phyloP scores from a whole-genome alignment of 2,113 vertebrate genomes.

The Zingel zingel region DNA sequence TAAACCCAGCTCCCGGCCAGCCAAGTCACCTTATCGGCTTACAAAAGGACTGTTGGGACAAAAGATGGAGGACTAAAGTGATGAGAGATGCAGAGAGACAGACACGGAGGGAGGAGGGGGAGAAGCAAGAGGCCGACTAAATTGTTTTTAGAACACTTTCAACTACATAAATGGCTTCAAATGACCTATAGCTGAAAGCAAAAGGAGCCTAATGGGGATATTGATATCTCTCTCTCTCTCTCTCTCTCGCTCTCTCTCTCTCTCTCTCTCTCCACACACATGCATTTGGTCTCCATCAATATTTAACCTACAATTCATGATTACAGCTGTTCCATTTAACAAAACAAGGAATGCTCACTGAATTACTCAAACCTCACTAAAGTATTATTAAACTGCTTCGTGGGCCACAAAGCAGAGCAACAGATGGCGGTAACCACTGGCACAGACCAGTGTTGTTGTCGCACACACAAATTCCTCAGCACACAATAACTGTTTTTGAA shows the following conservation, averaged over 20 bases:
- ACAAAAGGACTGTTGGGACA: constrained; percentile 28
- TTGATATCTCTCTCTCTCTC: constrained; percentile 10
- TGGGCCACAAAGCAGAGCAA: constrained; percentile 4
- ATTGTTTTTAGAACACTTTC: constrained; percentile 53
- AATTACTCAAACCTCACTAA: background rate
- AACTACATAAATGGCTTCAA: constrained; percentile 48
- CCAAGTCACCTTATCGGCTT: constrained; percentile 46
- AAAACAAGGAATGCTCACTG: background rate
- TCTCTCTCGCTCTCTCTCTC: no score
- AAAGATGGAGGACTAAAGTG: constrained; percentile 33
- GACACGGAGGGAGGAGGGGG: background rate
- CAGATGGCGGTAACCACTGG: background rate
- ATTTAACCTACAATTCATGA: constrained; percentile 6
- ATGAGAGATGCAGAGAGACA: constrained; percentile 22
- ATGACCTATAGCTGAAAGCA: constrained; percentile 56
- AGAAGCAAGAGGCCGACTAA: constrained; percentile 16
- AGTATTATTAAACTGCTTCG: no score
- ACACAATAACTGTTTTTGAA: constrained; percentile 35
- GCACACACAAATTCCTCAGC: constrained; percentile 44
- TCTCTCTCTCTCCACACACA: background rate
- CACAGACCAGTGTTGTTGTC: constrained; percentile 5
- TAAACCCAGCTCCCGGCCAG: constrained; percentile 19
- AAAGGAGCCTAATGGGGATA: constrained; percentile 27
- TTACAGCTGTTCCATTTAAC: constrained; percentile 12
- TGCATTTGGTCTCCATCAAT: background rate